Conservation (phyloP, 2,888 invertebrate genomes). For the Scaeva pyrastri region DNA sequence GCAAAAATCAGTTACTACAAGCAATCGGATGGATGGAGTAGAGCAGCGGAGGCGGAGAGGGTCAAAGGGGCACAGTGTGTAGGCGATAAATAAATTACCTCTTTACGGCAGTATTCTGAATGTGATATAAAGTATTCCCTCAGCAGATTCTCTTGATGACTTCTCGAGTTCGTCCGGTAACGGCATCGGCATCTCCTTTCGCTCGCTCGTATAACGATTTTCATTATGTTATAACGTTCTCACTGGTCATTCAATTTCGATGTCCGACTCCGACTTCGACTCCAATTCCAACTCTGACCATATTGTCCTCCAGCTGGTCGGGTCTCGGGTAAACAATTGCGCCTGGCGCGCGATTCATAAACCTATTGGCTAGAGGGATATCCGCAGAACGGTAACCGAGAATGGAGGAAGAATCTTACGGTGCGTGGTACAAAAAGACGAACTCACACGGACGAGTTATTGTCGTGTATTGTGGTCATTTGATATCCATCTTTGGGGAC, state of each 20-base stretch:
- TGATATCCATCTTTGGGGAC: slow-evolving; percentile 74
- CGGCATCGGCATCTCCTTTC: slow-evolving; percentile 71
- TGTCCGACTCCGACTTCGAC: slow-evolving; percentile 44
- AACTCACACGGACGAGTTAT: slow-evolving; percentile 72
- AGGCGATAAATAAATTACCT: slow-evolving; percentile 75
- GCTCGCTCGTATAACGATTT: slow-evolving; percentile 54
- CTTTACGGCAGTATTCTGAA: slow-evolving; percentile 59
- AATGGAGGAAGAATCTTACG: not conserved
- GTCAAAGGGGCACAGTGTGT: slow-evolving; percentile 61
- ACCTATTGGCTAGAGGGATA: not conserved
- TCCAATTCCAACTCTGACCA: slow-evolving; percentile 9
- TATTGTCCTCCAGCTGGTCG: slow-evolving; percentile 67
- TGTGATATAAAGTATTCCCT: slow-evolving; percentile 60
- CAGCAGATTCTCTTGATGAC: not conserved
- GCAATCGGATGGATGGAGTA: not conserved
- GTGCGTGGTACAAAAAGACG: slow-evolving; percentile 27
- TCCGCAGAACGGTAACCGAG: not conserved
- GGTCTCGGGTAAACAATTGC: slow-evolving; percentile 58
- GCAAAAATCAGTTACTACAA: slow-evolving; percentile 32
- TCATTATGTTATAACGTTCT: slow-evolving; percentile 73
- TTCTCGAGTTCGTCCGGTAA: not conserved
- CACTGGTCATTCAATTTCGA: slow-evolving; percentile 68
- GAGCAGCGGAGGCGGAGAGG: not conserved
- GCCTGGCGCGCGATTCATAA: slow-evolving; percentile 47
- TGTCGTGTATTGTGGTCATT: slow-evolving; percentile 74